Evolutionary conservation across 2,113 vertebrate genomes (phyloP), one percentile per base, ranked within the genome.

Genomic region (Caretta caretta): DNA sequence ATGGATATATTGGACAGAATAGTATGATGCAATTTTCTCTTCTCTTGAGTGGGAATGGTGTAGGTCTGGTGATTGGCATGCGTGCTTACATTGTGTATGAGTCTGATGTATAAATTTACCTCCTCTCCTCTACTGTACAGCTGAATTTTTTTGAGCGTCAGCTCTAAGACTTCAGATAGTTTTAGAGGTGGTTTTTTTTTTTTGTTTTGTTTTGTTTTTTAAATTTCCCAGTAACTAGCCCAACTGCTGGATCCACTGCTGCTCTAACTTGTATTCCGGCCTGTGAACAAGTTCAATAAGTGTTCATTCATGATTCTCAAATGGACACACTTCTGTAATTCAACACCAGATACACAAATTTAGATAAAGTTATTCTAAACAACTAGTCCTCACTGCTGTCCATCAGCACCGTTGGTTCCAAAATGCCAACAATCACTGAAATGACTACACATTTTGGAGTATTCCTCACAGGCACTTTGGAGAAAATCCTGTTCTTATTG

Each of bases 51-150:
- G 80, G 88, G n/a, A 93, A 91, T 84, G 59, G n/a, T 0, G 0
- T 3, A 3, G 0, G 0, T 80, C 53, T 29, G 35, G 25, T 80
- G 49, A 9, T 22, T 35, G 29, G 42, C 3, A 46, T 84, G n/a
- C 50, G 4, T 1, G 1, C 62, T 31, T 3, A 0, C 10, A 20
- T 53, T 51, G 88, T 46, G 50, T 87, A 49, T 80, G 72, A 46
- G 83, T 79, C 56, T 86, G 42, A 12, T 46, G 8, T 8, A 1
- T 56, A 84, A 80, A 19, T 10, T 1, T 0, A 0, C 16, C 94
- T 2, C 1, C 8, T 82, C 76, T 35, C 38, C 13, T 80, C 57
- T 79, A 54, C 22, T 86, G 16, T n/a, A 12, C 10, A 65, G 87
- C 29, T 75, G 86, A 25, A 4, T 83, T 8, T 38, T 72, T 65